Percentiles rank a stretch among this genome's conserved stretches.
phyloP scores from a whole-genome alignment of 2,113 vertebrate genomes.

The Eupsittula cactorum region DNA sequence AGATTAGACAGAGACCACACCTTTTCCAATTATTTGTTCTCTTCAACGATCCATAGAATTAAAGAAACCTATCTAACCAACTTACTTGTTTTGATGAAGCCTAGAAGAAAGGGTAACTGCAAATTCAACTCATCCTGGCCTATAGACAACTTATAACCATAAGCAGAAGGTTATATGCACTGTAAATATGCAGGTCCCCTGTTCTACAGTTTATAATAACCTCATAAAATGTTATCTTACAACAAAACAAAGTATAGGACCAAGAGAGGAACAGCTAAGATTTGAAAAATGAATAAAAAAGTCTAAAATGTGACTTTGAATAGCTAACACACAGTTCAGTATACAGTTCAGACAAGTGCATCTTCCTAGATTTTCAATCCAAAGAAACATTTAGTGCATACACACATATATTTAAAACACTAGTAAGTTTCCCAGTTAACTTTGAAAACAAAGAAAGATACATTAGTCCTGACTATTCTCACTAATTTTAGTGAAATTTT shows the following conservation, averaged over 20 bases:
- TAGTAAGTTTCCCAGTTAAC: background rate
- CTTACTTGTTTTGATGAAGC: background rate
- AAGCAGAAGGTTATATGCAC: background rate
- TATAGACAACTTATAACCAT: background rate
- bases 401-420: background rate
- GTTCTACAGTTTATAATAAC: background rate
- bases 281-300: background rate
- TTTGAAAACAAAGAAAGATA: background rate
- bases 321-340: background rate
- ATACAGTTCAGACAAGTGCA: background rate
- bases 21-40: background rate
- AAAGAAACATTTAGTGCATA: background rate
- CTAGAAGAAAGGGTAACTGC: background rate
- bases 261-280: background rate
- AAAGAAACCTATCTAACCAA: background rate
- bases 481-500: background rate
- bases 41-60: background rate
- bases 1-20: background rate
- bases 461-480: background rate
- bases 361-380: background rate
- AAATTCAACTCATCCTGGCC: background rate
- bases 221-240: background rate
- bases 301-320: background rate
- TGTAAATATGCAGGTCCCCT: accelerated
- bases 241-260: background rate